phyloP scores from a whole-genome alignment of 2,797 vertebrate genomes.

The Neosilurus hyrtlii region DNA sequence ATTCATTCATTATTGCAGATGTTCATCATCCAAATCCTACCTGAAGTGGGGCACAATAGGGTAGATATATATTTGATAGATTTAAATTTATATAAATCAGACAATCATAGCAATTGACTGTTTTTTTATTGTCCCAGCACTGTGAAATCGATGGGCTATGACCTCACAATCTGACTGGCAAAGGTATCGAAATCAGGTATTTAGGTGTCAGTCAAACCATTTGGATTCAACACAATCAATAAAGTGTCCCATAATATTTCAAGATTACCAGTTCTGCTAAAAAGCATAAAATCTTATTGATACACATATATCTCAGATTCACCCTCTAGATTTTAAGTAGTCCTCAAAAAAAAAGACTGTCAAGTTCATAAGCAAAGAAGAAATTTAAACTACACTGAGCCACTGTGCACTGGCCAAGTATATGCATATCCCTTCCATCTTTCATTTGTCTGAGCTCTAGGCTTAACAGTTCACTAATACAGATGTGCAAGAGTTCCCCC shows the following conservation, averaged over 20 bases:
- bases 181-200: background rate
- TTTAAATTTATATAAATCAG: too few relatives aligned
- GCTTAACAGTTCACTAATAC: slow-evolving; percentile 50
- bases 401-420: slow-evolving; percentile 40
- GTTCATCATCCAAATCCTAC: background rate
- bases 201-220: background rate
- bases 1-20: background rate
- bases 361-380: slow-evolving; percentile 39
- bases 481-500: slow-evolving; percentile 47
- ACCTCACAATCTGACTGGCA: background rate
- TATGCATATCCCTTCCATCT: slow-evolving; percentile 33
- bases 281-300: slow-evolving; percentile 28
- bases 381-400: slow-evolving; percentile 44
- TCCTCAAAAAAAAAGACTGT: slow-evolving; percentile 38
- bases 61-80: too few relatives aligned
- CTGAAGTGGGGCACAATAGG: background rate
- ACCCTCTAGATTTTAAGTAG: background rate
- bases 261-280: slow-evolving; percentile 4
- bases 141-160: background rate
- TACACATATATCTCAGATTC: slow-evolving; percentile 2
- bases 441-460: slow-evolving; percentile 38
- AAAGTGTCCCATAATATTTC: background rate
- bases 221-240: background rate
- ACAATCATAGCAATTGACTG: background rate
- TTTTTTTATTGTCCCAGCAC: background rate